These are phyloP conservation scores for Tympanoctomys barrerae DNA, from an alignment of 2,797 vertebrate species.

Conservation along the genomic window DNA sequence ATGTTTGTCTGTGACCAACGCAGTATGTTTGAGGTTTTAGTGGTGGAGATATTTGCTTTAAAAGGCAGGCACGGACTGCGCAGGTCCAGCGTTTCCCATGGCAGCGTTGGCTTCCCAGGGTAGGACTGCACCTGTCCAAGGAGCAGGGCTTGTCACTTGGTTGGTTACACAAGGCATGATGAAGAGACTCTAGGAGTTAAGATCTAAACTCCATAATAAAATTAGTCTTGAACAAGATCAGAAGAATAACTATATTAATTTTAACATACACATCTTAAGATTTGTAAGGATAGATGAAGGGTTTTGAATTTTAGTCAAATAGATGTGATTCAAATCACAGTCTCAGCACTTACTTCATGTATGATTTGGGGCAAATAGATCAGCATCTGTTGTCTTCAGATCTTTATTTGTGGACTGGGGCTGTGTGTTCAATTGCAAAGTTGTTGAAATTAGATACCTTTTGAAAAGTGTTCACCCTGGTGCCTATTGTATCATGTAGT, in stretches of 20 bases:
- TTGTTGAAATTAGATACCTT: neutral
- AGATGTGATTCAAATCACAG: neutral
- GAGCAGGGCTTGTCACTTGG: neutral
- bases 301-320: neutral
- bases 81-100: neutral
- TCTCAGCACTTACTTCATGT: neutral
- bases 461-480: neutral
- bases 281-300: neutral
- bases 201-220: neutral
- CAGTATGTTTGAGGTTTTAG: neutral
- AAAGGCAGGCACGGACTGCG: neutral
- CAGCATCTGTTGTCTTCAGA: neutral
- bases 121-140: neutral
- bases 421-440: neutral
- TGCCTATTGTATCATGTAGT: neutral
- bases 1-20: neutral
- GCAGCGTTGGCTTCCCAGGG: neutral
- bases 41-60: neutral
- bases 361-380: neutral
- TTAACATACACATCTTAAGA: neutral
- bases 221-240: neutral
- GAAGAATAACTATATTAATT: neutral
- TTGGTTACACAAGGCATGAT: neutral
- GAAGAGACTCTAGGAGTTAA: neutral
- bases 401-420: neutral